Evolutionary conservation across 2,797 vertebrate species (phyloP), one percentile per base, ranked within the genome.

Genomic region (Micrastur ruficollis): DNA sequence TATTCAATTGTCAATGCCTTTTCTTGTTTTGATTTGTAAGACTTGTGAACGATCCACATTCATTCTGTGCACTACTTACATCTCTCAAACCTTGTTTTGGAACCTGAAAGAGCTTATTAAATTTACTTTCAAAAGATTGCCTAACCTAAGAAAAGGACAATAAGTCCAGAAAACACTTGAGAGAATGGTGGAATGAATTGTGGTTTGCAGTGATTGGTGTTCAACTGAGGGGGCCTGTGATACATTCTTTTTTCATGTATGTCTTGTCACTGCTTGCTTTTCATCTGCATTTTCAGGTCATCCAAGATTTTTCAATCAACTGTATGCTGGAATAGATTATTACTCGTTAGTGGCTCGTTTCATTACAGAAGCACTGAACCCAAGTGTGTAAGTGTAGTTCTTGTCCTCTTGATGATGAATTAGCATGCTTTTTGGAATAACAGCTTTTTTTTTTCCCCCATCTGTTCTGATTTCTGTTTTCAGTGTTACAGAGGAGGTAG

Each of bases 291-390:
- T 96, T 97, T 89, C 94, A 99, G 98, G 97, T 90, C 99, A 99
- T 72, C 98, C 98, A 38, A 98, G 97, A 94, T 99, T 99, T 98
- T 99, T 98, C 97, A 99, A 99, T 98, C 99, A 99, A 73, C 95
- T 99, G 53, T 99, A 98, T 81, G 98, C 98, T 68, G 99, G 98
- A 59, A 96, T 98, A 96, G 98, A 99, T 97, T 98, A 98, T 91
- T 98, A 99, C 92, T 98, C 99, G 0, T 98, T 98, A 97, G 98
- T 97, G 65, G 99, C 98, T 58, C 98, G 99, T 89, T 99, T 99
- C 97, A 98, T 99, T 86, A 98, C 97, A 8, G 98, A 99, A 93
- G 98, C 99, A 22, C 94, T 99, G 83, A 99, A 99, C 87, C 98
- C 98, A 79, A 99, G 98, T 81, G 93, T 99, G 98, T 99, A 98